These are phyloP conservation scores for Cephalopholis sonnerati DNA, from an alignment of 2,113 vertebrate species.

Conservation along the genomic window DNA sequence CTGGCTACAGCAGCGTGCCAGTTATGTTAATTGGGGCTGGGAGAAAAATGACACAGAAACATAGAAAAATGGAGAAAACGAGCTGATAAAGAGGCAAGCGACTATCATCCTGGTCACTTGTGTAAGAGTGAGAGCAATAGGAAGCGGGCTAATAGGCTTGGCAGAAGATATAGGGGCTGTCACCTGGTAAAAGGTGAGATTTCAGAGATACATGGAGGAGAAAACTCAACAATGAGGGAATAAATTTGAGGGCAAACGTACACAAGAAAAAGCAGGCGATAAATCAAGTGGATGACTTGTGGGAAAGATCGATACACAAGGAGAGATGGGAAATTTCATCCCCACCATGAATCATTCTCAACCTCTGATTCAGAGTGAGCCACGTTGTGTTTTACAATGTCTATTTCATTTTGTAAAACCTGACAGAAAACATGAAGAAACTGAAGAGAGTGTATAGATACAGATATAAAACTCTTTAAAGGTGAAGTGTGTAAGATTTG, in stretches of 20 bases:
- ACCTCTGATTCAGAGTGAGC: constrained; percentile 1
- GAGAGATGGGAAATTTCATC: constrained; percentile 20
- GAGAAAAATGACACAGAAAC: constrained; percentile 60
- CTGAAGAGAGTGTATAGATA: background rate
- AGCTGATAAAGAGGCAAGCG: constrained; percentile 43
- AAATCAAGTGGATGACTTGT: constrained; percentile 37
- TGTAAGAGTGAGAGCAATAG: constrained; percentile 29
- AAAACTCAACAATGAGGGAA: constrained; percentile 1
- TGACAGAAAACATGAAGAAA: background rate
- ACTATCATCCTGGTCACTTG: constrained; percentile 10
- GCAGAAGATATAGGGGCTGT: constrained; percentile 32
- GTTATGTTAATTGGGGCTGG: constrained; percentile 61
- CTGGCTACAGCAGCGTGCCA: constrained; percentile 45
- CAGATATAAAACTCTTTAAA: no score
- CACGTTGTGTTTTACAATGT: background rate
- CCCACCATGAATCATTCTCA: constrained; percentile 20
- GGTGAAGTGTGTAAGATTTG: no score
- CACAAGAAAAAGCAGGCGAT: constrained; percentile 10
- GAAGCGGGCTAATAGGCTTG: constrained; percentile 28
- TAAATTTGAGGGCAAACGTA: constrained; percentile 23
- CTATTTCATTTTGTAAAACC: background rate
- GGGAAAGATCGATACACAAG: constrained; percentile 2
- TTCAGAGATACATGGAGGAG: constrained; percentile 4
- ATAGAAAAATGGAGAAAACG: constrained; percentile 36
- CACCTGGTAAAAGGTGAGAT: constrained; percentile 33